Evolutionary conservation across 2,113 vertebrate genomes (phyloP).

Genomic region (Epinephelus lanceolatus): DNA sequence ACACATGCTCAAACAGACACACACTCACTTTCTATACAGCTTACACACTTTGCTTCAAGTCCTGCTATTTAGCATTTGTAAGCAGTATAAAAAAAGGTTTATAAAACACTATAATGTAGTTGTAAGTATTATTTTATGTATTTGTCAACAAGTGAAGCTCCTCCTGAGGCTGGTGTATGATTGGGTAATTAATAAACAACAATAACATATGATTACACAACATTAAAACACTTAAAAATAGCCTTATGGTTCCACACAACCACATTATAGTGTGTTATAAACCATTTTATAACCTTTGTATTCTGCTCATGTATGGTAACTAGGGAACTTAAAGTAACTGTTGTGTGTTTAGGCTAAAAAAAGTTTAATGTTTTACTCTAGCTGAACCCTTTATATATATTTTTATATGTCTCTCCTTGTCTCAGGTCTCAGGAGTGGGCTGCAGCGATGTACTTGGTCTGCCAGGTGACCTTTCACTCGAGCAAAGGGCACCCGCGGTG

Average conservation of each 20-base stretch:
- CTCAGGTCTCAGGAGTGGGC: conserved; percentile 27
- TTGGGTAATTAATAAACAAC: background rate
- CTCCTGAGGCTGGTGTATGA: background rate
- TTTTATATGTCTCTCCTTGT: conserved; percentile 12
- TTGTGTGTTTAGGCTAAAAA: background rate
- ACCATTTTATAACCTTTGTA: background rate
- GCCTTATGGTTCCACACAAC: background rate
- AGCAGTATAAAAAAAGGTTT: background rate
- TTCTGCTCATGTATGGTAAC: background rate
- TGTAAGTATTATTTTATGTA: background rate
- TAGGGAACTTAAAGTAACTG: background rate
- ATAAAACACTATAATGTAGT: no score
- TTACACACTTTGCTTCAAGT: background rate
- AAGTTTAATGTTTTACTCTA: conserved; percentile 8
- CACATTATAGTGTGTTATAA: background rate
- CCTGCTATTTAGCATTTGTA: background rate
- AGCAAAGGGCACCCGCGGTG: conserved; percentile 56
- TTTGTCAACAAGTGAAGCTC: background rate
- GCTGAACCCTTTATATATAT: conserved; percentile 2
- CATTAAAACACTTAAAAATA: background rate
- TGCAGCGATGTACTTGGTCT: conserved; percentile 33
- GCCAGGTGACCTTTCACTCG: conserved; percentile 68
- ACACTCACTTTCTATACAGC: background rate
- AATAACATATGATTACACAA: background rate
- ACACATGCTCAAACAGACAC: background rate